Evolutionary conservation across 2,113 vertebrate species (phyloP).

Genomic region (Nibea albiflora): DNA sequence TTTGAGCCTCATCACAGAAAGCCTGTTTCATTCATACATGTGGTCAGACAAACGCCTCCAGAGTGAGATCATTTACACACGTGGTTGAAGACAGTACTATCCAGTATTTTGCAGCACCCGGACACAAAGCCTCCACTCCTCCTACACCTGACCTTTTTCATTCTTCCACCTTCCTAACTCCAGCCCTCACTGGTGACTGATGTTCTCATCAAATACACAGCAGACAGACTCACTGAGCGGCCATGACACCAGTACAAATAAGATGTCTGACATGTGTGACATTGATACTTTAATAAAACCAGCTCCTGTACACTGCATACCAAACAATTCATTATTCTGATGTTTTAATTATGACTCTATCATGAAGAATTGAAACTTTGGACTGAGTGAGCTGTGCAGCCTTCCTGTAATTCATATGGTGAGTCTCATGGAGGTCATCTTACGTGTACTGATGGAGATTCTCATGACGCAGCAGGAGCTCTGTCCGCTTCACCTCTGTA

Average conservation of each 20-base stretch:
- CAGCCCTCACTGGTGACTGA: not conserved
- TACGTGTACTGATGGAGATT: not conserved
- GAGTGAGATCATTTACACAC: not conserved
- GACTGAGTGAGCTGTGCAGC: not conserved
- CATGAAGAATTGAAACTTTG: not conserved
- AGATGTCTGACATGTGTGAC: not conserved
- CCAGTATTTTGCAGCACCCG: not conserved
- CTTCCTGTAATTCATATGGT: not conserved
- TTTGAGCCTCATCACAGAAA: not conserved
- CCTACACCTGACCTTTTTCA: not conserved
- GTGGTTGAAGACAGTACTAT: not conserved
- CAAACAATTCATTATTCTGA: not conserved
- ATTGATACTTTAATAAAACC: not conserved
- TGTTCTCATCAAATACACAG: not conserved
- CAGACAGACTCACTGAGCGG: not conserved
- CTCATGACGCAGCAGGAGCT: not conserved
- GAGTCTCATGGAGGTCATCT: not conserved
- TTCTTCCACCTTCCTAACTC: not conserved
- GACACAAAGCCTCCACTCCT: not conserved
- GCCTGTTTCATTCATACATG: not conserved
- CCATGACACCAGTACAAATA: slow-evolving; percentile 16
- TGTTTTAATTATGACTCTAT: not conserved
- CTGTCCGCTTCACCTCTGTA: not conserved
- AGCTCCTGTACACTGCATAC: not conserved
- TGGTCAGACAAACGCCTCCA: not conserved